Evolutionary conservation across 1,140 invertebrate species (phyloP), one percentile per base, ranked within the genome.

Genomic region (Drosophila cardini): DNA sequence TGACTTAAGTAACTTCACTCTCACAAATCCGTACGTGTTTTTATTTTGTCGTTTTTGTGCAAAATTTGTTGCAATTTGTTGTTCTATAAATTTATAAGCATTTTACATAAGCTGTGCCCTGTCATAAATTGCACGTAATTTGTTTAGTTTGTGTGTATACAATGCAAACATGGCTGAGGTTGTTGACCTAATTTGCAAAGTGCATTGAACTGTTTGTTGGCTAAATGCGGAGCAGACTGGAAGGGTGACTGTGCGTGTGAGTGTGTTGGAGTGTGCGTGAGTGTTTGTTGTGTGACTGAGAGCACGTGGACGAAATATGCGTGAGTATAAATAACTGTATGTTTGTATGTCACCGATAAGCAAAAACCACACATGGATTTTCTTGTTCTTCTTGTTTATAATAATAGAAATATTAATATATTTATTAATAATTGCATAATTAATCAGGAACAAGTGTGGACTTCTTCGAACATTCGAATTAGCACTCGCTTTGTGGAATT

Each of bases 101-200:
- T 13, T 40, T 13, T 11, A 40, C 38, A n/a, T 2, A 13, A 40
- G 38, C 11, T 38, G 36, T 10, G 36, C 11, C 11, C 38, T 13
- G n/a, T 13, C 6, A 40, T 40, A 40, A 40, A 40, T 40, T 40
- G 38, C 38, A 52, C 11, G n/a, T 3, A 10, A 40, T 40, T 13
- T 36, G 15, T 18, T 36, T 18, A 26, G 21, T 2, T 26, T 26
- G 21, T 26, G 21, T 26, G 53, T 32, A 9, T 43, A 40, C 7
- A 32, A 7, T 7, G 5, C 3, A 34, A 60, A 26, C 21, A 26
- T 30, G 60, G 62, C 16, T 48, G 69, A 84, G 90, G 90, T 91
- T 91, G 89, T 90, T 91, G 90, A 84, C 86, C 85, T 43, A 91
- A 91, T 85, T 91, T 76, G 80, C 82, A 81, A 80, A 76, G 90